Evolutionary conservation across 2,888 invertebrate genomes (phyloP), one percentile per base, ranked within the genome.

Genomic region (Mimas tiliae): DNA sequence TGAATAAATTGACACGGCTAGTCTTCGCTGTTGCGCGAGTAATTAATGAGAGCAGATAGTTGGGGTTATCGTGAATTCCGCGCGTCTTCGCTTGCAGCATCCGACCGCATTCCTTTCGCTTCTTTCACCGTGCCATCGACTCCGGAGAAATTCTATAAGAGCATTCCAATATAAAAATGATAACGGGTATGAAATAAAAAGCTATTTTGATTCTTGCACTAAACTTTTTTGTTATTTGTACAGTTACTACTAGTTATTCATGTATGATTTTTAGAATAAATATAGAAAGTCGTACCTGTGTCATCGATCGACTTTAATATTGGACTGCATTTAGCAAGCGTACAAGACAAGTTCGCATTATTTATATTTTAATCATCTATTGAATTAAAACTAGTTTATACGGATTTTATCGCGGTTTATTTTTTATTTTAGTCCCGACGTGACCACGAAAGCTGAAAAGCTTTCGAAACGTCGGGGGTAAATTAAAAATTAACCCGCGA

Each of bases 21-120:
- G 45, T 72, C 70, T 50, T 19, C 50, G 68, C 71, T 72, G 70
- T 71, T 4, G 4, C 27, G 45, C 38, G 52, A 68, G 63, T 70
- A 70, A 74, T 76, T 71, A 74, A 74, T 70, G 76, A 75, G 76
- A 75, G 74, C 73, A 51, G 67, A 67, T 78, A 70, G 78, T 82
- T 81, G 63, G 52, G 66, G 45, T 66, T 53, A 63, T 63, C 63
- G 42, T 52, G 63, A 62, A 53, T 63, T 66, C 79, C 75, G 75
- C 76, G 67, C 72, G 73, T 75, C 74, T 64, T 68, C 67, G 62
- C 64, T 69, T 67, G 69, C 71, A 78, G 70, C 72, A 65, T 65
- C 72, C 82, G 84, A 78, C 84, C 84, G 82, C 86, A 86, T 87
- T 86, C 84, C 81, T 65, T 65, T 67, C 68, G 74, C 74, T 82